phyloP scores from a whole-genome alignment of 2,888 invertebrate genomes.

The Sesia bembeciformis region DNA sequence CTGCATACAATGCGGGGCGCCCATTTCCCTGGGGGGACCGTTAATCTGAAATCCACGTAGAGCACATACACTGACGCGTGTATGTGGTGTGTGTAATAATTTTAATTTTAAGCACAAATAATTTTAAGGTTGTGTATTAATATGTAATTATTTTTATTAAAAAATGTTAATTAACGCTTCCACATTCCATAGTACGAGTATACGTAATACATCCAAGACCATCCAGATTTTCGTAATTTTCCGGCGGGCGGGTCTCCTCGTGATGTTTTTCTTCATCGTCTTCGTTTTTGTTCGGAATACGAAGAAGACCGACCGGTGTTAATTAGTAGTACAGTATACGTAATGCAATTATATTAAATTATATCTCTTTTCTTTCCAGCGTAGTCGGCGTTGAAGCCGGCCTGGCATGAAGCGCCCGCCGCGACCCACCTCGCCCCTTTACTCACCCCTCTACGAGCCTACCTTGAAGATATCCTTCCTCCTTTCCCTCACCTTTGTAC shows the following conservation, averaged over 20 bases:
- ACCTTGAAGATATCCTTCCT: slow-evolving; percentile 37
- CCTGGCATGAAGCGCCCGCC: slow-evolving; percentile 62
- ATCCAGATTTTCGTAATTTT: no score
- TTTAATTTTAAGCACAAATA: no score
- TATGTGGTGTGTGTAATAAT: no score
- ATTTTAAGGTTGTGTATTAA: no score
- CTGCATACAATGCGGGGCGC: no score
- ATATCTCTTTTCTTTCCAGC: slow-evolving; percentile 25
- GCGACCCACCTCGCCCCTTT: slow-evolving; percentile 31
- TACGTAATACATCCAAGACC: no score
- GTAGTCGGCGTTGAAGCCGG: slow-evolving; percentile 42
- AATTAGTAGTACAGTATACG: not conserved
- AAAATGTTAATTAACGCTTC: no score
- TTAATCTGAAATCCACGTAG: no score
- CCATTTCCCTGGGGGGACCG: no score
- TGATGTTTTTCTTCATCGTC: not conserved
- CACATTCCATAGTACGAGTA: no score
- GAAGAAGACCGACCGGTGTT: not conserved
- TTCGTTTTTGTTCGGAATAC: not conserved
- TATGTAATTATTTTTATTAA: no score
- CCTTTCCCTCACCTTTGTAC: slow-evolving; percentile 28
- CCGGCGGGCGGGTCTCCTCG: not conserved
- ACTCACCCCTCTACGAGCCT: slow-evolving; percentile 49
- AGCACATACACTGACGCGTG: no score
- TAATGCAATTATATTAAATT: not conserved